Percentiles rank a stretch among this genome's conserved stretches.
Evolutionary conservation across 1,140 invertebrate genomes (phyloP).

Genomic region (Limonius californicus): DNA sequence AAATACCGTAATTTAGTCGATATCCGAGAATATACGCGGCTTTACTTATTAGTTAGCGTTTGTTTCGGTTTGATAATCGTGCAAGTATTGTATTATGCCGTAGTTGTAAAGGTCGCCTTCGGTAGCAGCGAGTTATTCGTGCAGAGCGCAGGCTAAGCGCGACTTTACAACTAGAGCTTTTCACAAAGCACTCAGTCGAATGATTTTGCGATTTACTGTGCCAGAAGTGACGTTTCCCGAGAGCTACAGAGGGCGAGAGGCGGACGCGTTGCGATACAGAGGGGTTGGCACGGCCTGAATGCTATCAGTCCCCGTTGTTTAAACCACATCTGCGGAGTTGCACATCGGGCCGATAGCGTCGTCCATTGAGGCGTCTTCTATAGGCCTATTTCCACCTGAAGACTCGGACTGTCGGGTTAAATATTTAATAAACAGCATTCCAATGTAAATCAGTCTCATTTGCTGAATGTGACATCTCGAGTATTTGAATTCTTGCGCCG

Average conservation of each 20-base stretch:
- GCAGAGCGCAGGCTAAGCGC: conserved; percentile 14
- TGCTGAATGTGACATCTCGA: conserved; percentile 42
- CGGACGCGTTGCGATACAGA: conserved; percentile 23
- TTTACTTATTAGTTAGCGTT: background rate
- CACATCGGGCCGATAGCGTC: conserved; percentile 31
- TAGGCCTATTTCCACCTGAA: conserved; percentile 1
- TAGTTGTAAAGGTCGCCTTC: conserved; percentile 7
- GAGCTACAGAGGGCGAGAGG: conserved; percentile 31
- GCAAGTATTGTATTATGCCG: conserved; percentile 2
- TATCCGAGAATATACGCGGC: too few species aligned
- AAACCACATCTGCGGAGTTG: conserved; percentile 39
- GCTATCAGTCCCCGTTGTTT: conserved; percentile 37
- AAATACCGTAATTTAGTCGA: too few species aligned
- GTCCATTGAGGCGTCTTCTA: conserved; percentile 18
- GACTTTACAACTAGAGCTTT: conserved; percentile 32
- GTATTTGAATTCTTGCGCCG: conserved; percentile 44
- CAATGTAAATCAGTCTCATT: conserved; percentile 46
- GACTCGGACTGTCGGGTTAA: conserved; percentile 27
- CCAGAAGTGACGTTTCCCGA: conserved; percentile 40
- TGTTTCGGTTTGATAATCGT: background rate
- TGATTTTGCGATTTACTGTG: conserved; percentile 41
- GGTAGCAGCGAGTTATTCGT: conserved; percentile 10
- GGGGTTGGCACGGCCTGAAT: conserved; percentile 30
- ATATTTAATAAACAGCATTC: conserved; percentile 46
- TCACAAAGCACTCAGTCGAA: conserved; percentile 36